These are phyloP conservation scores for Zosterops hypoxanthus DNA, from an alignment of 2,113 vertebrate species.

Conservation along the genomic window DNA sequence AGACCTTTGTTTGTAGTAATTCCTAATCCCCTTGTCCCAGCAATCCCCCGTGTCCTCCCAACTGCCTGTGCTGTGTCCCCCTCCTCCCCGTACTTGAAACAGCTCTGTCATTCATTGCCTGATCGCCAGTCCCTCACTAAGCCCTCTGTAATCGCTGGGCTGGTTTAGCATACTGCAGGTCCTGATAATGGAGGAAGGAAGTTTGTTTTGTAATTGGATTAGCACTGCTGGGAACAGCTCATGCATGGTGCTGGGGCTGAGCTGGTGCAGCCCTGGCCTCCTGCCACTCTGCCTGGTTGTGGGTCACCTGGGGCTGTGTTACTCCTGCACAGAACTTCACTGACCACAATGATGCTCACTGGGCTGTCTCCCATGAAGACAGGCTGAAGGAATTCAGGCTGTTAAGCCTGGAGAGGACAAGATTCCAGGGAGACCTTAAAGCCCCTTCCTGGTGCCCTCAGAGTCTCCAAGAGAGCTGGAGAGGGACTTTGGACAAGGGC, in stretches of 20 bases:
- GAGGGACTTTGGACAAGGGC: background rate
- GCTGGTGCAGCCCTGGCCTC: background rate
- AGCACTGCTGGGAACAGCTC: background rate
- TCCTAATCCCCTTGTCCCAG: background rate
- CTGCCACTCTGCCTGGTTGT: background rate
- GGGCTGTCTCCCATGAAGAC: background rate
- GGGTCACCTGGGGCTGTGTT: background rate
- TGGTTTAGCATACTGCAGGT: background rate
- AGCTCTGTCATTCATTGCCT: background rate
- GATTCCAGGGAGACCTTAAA: background rate
- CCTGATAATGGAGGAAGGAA: background rate
- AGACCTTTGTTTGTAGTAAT: conserved; percentile 1
- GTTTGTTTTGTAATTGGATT: conserved; percentile 57
- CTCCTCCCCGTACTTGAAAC: background rate
- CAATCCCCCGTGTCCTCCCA: background rate
- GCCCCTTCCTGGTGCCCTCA: background rate
- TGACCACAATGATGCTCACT: background rate
- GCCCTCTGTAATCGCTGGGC: background rate
- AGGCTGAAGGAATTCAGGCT: background rate
- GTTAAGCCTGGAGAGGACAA: background rate
- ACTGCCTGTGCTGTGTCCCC: background rate
- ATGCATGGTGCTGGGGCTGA: background rate
- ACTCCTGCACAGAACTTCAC: background rate
- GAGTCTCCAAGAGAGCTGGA: background rate
- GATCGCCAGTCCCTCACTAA: background rate